Evolutionary conservation across 2,113 vertebrate species (phyloP).

Genomic region (Eurypyga helias): DNA sequence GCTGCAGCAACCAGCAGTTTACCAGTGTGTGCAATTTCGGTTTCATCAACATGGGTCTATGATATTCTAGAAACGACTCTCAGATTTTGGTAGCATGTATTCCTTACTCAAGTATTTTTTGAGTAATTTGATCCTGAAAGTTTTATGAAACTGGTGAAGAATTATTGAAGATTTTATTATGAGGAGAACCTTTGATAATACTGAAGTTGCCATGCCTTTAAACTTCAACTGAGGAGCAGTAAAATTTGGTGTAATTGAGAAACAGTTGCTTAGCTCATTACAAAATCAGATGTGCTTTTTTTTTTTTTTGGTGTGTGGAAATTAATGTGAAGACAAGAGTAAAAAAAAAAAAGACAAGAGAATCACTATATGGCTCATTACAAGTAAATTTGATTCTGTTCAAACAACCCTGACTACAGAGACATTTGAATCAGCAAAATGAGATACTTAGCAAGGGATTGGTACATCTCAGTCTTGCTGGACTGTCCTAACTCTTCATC

Average conservation of each 20-base stretch:
- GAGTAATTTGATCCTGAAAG: neutral
- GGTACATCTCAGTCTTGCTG: neutral
- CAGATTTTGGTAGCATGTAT: neutral
- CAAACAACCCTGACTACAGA: conserved; percentile 50
- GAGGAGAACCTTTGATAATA: neutral
- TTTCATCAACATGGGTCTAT: neutral
- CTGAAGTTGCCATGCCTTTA: neutral
- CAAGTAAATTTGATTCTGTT: conserved; percentile 61
- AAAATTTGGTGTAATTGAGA: conserved; percentile 50
- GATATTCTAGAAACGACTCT: neutral
- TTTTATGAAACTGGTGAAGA: neutral
- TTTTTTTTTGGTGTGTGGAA: neutral
- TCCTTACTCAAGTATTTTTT: neutral
- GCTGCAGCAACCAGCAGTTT: neutral
- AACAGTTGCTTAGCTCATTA: conserved; percentile 39
- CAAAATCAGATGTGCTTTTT: conserved; percentile 50
- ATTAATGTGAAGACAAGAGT: conserved; percentile 48
- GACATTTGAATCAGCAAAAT: conserved; percentile 55
- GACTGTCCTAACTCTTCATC: conserved; percentile 3
- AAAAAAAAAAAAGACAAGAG: neutral
- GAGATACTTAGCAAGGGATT: neutral
- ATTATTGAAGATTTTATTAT: neutral
- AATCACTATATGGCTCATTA: conserved; percentile 57
- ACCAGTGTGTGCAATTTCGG: neutral
- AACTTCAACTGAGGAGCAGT: conserved; percentile 22